Percentiles rank a stretch among this genome's conserved stretches.
These are phyloP conservation scores for Lochmaea crataegi DNA, from an alignment of 2,888 invertebrate species.

Conservation along the genomic window DNA sequence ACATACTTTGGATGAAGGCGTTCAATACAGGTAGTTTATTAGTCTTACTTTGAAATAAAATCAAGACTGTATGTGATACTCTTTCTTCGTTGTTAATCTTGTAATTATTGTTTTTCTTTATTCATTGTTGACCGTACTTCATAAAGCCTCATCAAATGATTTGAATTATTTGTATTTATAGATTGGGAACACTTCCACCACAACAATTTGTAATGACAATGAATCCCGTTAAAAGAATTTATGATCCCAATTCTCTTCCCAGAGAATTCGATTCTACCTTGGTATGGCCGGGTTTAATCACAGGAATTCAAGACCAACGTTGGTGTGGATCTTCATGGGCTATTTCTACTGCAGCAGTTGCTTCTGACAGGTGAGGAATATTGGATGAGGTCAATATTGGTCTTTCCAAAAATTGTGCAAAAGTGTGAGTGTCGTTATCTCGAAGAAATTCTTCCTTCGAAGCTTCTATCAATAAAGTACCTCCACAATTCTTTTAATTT, in stretches of 20 bases:
- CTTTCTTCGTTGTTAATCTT: no score
- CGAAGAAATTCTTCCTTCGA: no score
- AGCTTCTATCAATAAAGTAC: no score
- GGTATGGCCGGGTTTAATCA: constrained; percentile 81
- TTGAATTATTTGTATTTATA: constrained; percentile 33
- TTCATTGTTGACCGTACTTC: no score
- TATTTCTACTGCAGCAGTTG: constrained; percentile 84
- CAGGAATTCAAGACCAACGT: constrained; percentile 78
- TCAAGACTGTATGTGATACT: no score
- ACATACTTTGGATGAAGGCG: constrained; percentile 82
- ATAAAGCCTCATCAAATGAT: no score
- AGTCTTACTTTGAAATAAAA: background rate
- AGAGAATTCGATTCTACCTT: constrained; percentile 79
- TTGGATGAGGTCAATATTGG: no score
- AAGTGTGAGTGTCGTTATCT: no score
- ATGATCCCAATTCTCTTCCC: constrained; percentile 74
- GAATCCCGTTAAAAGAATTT: constrained; percentile 71
- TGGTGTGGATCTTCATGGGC: constrained; percentile 95
- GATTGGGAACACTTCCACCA: constrained; percentile 69
- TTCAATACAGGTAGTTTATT: constrained; percentile 60
- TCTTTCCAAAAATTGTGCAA: no score
- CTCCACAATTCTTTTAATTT: background rate
- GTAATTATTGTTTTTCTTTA: no score
- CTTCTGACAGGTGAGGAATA: constrained; percentile 75
- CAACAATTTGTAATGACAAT: constrained; percentile 68